Base-by-base conservation (phyloP, 2,888 invertebrate species). In the Syrista parreyssii region DNA sequence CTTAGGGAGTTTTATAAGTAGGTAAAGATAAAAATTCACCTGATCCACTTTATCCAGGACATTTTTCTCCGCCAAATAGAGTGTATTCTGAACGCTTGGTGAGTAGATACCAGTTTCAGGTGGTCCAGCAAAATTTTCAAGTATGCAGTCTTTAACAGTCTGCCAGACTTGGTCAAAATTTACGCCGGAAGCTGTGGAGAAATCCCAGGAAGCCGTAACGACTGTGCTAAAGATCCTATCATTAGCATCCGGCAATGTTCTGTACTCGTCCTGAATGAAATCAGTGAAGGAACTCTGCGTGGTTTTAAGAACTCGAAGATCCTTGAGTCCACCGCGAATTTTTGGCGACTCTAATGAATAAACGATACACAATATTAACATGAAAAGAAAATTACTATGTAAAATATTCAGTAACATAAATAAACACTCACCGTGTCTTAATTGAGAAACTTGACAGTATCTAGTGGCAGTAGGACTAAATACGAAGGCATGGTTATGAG, bases 271-370 rank as follows among this genome's bases (percentile, higher is more conserved):
- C 88, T 95, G 94, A 33, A 96, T 94, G 87, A 97, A 97, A 90
- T 96, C 95, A 3, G 94, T 95, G 88, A 97, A 97, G 0, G 96
- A 94, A 0, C 96, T 96, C 88, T 96, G 95, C 0, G 96, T 96
- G 0, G 96, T 96, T 91, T 97, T 97, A 81, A 97, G 91, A 0
- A 97, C 94, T 69, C 96, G 93, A 33, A 97, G 92, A 33, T 94
- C 94, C 84, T 94, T 94, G 76, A 96, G 91, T 12, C 96, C 96
- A 12, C 95, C 95, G 76, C 94, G 94, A 73, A 96, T 94, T 78
- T 92, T 92, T 12, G 95, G 93, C 12, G 92, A 90, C 84, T 92
- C 94, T 94, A 82, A 0, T 40, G 87, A 84, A 31, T 12, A 79
- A 75, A 80, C 74, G 76, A 9, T 15, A 15, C 15, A 40, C 76